Evolutionary conservation across 37 sponge, comb jelly and placozoan species (phyloP), one percentile per base, ranked within the genome.

Genomic region (Spongilla lacustris): DNA sequence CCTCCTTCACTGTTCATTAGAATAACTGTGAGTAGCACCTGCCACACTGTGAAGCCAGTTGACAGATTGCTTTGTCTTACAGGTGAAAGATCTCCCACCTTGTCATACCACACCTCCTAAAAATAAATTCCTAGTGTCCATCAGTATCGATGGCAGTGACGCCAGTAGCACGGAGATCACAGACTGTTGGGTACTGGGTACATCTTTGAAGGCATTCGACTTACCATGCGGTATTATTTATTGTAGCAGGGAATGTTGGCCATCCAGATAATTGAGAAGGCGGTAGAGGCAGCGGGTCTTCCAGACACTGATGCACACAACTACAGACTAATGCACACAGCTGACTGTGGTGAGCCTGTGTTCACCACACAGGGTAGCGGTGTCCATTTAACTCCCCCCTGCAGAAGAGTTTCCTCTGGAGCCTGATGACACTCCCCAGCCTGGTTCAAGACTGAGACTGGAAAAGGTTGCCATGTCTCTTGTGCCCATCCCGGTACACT

Each of bases 1-100:
- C 73, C 74, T 17, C 82, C 88, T n/a, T 81, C 82, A 2, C 66
- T 88, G 32, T 82, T 88, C 48, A 36, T 88, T 22, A 48, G 74
- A 36, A 35, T 48, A 50, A 2, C 70, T 24, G 81, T 81, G 34
- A 81, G 81, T 81, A 9, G 58, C 11, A 10, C 23, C 35, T 24
- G 26, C n/a, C 29, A 78, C 4, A 29, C n/a, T n/a, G n/a, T n/a
- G n/a, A n/a, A n/a, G n/a, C n/a, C n/a, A n/a, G n/a, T n/a, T n/a
- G n/a, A n/a, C n/a, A n/a, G n/a, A 58, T 25, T 29, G 33, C 35
- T 35, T 36, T 24, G 25, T 36, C 26, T 76, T 27, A 24, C 77
- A 76, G 77, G 30, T 36, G 1, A 31, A 36, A 35, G 36, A 33
- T 76, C 58, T 17, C 24, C 32, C 58, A 50, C 31, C 79, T 27